phyloP scores from a whole-genome alignment of 2,797 vertebrate genomes.

The Xenops minutus region DNA sequence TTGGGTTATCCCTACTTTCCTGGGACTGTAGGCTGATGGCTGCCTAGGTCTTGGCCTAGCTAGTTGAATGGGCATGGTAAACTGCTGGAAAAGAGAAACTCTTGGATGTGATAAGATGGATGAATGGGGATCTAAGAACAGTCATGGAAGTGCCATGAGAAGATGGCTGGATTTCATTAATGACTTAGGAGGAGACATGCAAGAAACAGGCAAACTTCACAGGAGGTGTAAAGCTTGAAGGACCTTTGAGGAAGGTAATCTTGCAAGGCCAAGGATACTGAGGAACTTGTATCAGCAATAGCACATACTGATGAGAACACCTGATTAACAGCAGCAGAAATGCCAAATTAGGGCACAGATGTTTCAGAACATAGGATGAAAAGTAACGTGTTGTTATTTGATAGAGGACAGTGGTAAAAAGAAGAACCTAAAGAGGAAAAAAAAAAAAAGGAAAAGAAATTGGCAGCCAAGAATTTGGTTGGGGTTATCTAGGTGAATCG shows the following conservation, averaged over 20 bases:
- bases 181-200: neutral
- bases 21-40: neutral
- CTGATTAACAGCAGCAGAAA: neutral
- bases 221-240: neutral
- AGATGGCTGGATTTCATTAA: neutral
- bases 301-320: neutral
- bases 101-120: neutral
- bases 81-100: neutral
- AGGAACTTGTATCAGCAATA: neutral
- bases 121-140: neutral
- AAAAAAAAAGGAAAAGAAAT: neutral
- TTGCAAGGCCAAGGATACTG: neutral
- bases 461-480: neutral
- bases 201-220: neutral
- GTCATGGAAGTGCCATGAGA: neutral
- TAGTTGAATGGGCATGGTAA: neutral
- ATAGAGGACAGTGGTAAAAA: neutral
- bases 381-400: neutral
- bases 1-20: neutral
- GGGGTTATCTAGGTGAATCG: neutral
- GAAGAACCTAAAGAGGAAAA: neutral
- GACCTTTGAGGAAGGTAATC: neutral
- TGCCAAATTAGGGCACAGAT: neutral
- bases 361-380: neutral
- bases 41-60: neutral